These are phyloP conservation scores for Paratrypauchen microcephalus DNA, from an alignment of 2,797 vertebrate species.

Conservation along the genomic window DNA sequence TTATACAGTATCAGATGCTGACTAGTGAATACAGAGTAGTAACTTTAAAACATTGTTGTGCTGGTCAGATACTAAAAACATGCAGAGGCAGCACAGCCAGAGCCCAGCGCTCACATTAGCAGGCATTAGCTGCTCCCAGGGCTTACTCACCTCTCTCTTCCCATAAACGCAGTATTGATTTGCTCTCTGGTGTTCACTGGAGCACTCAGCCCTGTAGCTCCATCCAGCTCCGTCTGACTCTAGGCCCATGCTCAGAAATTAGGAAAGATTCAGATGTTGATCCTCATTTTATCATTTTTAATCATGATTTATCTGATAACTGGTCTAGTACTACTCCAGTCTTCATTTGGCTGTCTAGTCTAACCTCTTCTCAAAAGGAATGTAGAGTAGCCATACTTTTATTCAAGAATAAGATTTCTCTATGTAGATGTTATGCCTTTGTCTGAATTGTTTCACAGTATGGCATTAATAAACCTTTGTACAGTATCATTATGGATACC, in stretches of 20 bases:
- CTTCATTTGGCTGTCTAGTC: no score
- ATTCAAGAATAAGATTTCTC: no score
- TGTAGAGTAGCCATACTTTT: no score
- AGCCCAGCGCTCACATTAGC: background rate
- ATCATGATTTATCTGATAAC: background rate
- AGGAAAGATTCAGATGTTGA: background rate
- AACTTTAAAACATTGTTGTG: background rate
- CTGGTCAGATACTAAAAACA: background rate
- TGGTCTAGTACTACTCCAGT: no score
- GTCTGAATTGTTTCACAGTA: no score
- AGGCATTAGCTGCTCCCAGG: constrained; percentile 1
- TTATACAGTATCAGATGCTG: background rate
- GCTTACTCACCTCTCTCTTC: constrained; percentile 4
- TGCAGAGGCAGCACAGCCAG: background rate
- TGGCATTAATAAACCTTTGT: no score
- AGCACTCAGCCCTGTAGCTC: background rate
- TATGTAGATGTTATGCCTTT: no score
- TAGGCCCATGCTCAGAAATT: background rate
- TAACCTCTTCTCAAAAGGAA: no score
- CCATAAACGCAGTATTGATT: constrained; percentile 10
- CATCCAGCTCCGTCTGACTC: background rate
- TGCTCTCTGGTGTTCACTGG: background rate
- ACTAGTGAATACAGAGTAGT: background rate
- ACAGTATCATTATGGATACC: no score
- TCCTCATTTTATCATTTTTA: background rate